Evolutionary conservation across 2,888 invertebrate species (phyloP).

Genomic region (Drosophila tanythrix): DNA sequence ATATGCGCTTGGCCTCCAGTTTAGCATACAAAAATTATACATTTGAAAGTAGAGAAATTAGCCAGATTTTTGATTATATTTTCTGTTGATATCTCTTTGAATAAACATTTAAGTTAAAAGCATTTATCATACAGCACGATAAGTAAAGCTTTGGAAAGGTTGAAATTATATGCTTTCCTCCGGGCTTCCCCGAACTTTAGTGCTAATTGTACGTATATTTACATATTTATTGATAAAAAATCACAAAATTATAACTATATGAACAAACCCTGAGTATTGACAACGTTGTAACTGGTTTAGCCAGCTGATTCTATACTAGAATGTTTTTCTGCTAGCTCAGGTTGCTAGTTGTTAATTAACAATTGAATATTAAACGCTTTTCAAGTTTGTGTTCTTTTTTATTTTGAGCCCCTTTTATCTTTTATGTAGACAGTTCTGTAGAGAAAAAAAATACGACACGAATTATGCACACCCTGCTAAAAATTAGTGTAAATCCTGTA

Average conservation of each 20-base stretch:
- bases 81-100: constrained; percentile 21
- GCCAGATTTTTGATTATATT: constrained; percentile 28
- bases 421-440: not conserved
- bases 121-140: constrained; percentile 35
- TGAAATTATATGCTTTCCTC: constrained; percentile 26
- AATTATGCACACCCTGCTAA: constrained; percentile 4
- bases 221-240: constrained; percentile 36
- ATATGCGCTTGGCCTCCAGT: constrained; percentile 27
- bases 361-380: constrained; percentile 39
- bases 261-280: constrained; percentile 68
- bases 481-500: not conserved
- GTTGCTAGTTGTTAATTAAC: constrained; percentile 43
- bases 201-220: constrained; percentile 33
- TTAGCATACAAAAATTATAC: constrained; percentile 41
- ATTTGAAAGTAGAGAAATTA: constrained; percentile 49
- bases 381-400: constrained; percentile 14
- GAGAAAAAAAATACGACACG: not conserved
- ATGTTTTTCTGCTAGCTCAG: constrained; percentile 6
- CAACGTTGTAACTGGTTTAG: constrained; percentile 61
- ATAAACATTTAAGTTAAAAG: constrained; percentile 35
- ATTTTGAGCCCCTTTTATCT: not conserved
- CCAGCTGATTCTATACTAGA: constrained; percentile 18
- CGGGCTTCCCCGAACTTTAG: constrained; percentile 50
- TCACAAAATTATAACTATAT: constrained; percentile 25
- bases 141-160: constrained; percentile 18